Percentiles rank a stretch among this genome's conserved stretches.
Conservation (phyloP, 2,888 invertebrate species). For the Chrysina gloriosa region DNA sequence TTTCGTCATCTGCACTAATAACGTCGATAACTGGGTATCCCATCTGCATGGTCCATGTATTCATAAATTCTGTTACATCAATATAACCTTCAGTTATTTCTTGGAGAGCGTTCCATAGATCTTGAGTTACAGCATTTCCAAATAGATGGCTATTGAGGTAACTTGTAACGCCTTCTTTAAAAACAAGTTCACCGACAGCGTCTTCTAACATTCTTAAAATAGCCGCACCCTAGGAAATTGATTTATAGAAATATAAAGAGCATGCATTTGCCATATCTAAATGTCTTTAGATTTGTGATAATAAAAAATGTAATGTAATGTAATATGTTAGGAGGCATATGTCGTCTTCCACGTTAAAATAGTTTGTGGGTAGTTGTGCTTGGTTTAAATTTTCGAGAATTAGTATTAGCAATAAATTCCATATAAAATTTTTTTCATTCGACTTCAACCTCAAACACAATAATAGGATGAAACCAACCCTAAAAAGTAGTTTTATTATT, state of each 20-base stretch:
- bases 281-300: no score
- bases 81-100: slow-evolving; percentile 67
- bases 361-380: no score
- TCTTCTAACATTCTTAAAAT: slow-evolving; percentile 89
- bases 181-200: slow-evolving; percentile 78
- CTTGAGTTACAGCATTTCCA: slow-evolving; percentile 82
- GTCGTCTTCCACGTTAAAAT: no score
- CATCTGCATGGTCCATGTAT: slow-evolving; percentile 91
- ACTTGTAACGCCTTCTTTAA: slow-evolving; percentile 77
- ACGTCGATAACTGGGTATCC: slow-evolving; percentile 85
- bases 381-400: no score
- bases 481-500: no score
- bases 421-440: no score
- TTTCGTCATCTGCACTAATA: slow-evolving; percentile 61
- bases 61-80: slow-evolving; percentile 74
- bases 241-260: neutral
- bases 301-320: no score
- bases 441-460: no score
- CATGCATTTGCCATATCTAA: no score
- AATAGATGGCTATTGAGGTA: slow-evolving; percentile 79
- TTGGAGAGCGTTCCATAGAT: slow-evolving; percentile 78
- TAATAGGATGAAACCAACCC: no score
- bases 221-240: slow-evolving; percentile 77
- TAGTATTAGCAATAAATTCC: no score
- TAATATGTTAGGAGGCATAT: no score